Conservation (phyloP, 2,888 invertebrate genomes). For the Orchesellides sinensis region DNA sequence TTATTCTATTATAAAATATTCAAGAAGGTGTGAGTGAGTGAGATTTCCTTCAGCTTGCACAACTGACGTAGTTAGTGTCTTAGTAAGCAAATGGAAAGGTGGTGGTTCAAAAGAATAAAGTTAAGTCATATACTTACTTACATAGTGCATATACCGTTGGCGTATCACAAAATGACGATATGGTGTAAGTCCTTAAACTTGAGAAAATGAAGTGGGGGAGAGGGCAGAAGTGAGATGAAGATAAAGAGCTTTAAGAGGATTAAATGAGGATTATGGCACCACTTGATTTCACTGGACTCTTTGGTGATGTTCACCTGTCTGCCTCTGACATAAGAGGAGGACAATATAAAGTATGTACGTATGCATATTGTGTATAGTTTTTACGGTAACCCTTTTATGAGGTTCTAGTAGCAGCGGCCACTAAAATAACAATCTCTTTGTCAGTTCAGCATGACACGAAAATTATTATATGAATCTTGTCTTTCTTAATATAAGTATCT, state of each 20-base stretch:
- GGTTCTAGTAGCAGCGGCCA: background rate
- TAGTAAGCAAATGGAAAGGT: too few species aligned
- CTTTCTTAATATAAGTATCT: too few species aligned
- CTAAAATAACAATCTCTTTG: conserved; percentile 26
- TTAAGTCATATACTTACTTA: too few species aligned
- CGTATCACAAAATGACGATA: too few species aligned
- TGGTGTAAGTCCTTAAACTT: conserved; percentile 54
- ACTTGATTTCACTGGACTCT: conserved; percentile 58
- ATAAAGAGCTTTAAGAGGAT: conserved; percentile 71
- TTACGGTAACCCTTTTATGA: background rate
- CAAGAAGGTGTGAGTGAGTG: conserved; percentile 45
- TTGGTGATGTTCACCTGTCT: conserved; percentile 58
- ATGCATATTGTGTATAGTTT: conserved; percentile 25
- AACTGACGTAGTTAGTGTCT: too few species aligned
- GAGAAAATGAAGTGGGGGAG: conserved; percentile 48
- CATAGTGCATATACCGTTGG: too few species aligned
- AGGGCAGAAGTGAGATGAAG: conserved; percentile 54
- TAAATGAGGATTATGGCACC: conserved; percentile 69
- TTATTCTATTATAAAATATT: conserved; percentile 31
- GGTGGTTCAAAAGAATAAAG: conserved; percentile 1
- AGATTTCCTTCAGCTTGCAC: conserved; percentile 37
- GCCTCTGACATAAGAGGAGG: conserved; percentile 37
- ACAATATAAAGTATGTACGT: background rate
- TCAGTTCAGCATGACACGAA: conserved; percentile 29
- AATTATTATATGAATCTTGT: conserved; percentile 7